These are phyloP conservation scores for Xenentodon cancila DNA, from an alignment of 2,797 vertebrate genomes.

Conservation along the genomic window DNA sequence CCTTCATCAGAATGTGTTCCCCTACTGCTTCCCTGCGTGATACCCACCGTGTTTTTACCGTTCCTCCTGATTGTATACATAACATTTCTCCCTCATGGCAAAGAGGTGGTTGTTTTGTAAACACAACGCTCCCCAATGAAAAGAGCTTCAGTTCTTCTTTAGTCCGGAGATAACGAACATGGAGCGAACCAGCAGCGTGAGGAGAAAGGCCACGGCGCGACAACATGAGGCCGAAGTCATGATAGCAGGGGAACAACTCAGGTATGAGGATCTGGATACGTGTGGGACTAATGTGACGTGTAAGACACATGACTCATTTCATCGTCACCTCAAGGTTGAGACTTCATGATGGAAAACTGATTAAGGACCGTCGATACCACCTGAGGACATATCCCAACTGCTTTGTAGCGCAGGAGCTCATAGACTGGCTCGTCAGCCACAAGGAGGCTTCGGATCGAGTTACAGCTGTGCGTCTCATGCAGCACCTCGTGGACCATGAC, in stretches of 20 bases:
- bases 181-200: constrained; percentile 78
- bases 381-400: constrained; percentile 90
- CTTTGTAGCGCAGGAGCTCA: constrained; percentile 88
- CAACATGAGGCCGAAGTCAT: constrained; percentile 88
- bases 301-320: constrained; percentile 1
- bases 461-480: constrained; percentile 85
- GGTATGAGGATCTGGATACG: constrained; percentile 73
- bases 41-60: constrained; percentile 6
- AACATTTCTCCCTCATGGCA: constrained; percentile 68
- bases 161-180: constrained; percentile 65
- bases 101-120: constrained; percentile 71
- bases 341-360: constrained; percentile 88
- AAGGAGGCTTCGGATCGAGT: constrained; percentile 86
- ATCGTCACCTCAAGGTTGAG: constrained; percentile 77
- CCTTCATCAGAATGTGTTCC: not conserved
- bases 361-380: constrained; percentile 87
- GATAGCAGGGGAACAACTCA: constrained; percentile 92
- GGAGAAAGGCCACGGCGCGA: constrained; percentile 78
- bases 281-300: not conserved
- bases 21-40: not conserved
- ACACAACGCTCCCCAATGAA: constrained; percentile 61
- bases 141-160: constrained; percentile 26
- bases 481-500: constrained; percentile 89
- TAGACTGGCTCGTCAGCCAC: constrained; percentile 87
- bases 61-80: constrained; percentile 68